Conservation (phyloP, 1,140 invertebrate genomes). For the Acromyrmex echinatior region DNA sequence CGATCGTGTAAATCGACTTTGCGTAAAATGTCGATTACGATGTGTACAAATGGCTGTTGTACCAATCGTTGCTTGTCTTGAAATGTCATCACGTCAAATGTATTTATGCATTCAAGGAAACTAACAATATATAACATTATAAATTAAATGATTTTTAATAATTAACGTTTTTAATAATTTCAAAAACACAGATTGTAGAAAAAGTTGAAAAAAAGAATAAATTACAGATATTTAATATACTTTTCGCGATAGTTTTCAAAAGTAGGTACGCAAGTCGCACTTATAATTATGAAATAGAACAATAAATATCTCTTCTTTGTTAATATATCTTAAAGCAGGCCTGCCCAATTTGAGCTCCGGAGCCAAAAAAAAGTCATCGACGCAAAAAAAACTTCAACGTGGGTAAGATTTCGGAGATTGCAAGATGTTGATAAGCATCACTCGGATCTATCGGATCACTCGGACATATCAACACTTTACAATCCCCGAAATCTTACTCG, state of each 20-base stretch:
- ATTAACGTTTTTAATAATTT: not conserved
- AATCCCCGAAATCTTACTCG: no score
- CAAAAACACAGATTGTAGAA: not conserved
- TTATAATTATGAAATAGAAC: not conserved
- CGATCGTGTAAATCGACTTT: slow-evolving; percentile 30
- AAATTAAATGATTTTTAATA: not conserved
- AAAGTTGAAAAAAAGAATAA: not conserved
- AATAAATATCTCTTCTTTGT: not conserved
- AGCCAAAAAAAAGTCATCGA: no score
- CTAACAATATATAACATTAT: not conserved
- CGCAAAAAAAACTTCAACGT: no score
- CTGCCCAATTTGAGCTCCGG: no score
- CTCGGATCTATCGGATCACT: no score
- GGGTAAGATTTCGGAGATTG: no score
- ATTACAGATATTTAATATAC: not conserved
- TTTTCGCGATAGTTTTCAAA: not conserved
- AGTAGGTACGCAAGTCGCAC: not conserved
- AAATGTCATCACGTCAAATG: slow-evolving; percentile 45
- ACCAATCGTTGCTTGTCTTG: not conserved
- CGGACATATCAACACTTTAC: no score
- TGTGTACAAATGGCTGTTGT: slow-evolving; percentile 12
- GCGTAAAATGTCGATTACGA: slow-evolving; percentile 19
- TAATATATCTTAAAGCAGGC: not conserved
- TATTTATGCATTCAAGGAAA: not conserved
- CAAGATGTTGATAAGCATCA: no score